A percentile compares a stretch with the other conserved stretches of the same genome.
Conservation (phyloP, 1,140 invertebrate genomes). For the Argopecten irradians region DNA sequence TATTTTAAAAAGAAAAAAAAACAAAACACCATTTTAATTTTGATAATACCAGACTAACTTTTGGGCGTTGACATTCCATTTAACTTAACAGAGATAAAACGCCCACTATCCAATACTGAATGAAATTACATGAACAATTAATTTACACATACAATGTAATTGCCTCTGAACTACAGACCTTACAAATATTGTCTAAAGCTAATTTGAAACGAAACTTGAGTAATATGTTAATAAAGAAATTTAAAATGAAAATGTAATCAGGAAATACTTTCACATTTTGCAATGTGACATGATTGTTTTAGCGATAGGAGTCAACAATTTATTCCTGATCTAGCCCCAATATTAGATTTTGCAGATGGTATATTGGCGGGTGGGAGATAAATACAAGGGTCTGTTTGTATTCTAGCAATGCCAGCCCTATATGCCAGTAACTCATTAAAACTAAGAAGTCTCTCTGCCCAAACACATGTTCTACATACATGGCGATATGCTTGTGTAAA, state of each 20-base stretch:
- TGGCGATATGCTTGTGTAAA: slow-evolving; percentile 14
- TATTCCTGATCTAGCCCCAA: not conserved
- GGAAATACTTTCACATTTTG: not conserved
- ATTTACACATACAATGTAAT: not conserved
- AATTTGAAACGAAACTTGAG: not conserved
- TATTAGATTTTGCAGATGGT: not conserved
- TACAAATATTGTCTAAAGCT: not conserved
- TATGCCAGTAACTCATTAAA: not conserved
- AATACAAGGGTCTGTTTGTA: not conserved
- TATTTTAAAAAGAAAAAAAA: no score
- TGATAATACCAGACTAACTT: no score
- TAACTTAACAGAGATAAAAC: no score
- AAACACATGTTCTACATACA: slow-evolving; percentile 22
- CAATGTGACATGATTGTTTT: not conserved
- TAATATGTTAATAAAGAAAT: not conserved
- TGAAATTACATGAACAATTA: no score
- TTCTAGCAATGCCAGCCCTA: not conserved
- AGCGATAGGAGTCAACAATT: not conserved
- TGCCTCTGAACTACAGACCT: not conserved
- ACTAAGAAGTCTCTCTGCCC: not conserved
- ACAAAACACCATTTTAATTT: no score
- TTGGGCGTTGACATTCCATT: no score
- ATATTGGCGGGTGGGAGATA: not conserved
- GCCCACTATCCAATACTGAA: no score
- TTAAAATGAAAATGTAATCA: not conserved